Evolutionary conservation across 2,888 invertebrate genomes (phyloP).

Genomic region (Lepidocyrtoides sp.): DNA sequence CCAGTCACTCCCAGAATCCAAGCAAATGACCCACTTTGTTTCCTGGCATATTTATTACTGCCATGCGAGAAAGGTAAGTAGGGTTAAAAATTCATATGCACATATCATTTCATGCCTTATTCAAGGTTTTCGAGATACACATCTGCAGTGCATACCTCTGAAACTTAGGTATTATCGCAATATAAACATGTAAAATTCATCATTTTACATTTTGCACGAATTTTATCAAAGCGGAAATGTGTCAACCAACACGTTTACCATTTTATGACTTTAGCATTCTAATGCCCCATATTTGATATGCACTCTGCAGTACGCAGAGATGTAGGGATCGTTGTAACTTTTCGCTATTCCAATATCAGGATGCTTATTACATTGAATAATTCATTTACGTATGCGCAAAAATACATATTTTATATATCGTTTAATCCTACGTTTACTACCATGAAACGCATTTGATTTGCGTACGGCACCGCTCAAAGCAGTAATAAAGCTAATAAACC

Average conservation of each 20-base stretch:
- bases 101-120: slow-evolving; percentile 5
- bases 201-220: background rate
- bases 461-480: too few relatives aligned
- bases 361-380: too few relatives aligned
- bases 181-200: background rate
- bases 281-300: background rate
- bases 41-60: background rate
- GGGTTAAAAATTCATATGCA: slow-evolving; percentile 2
- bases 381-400: too few relatives aligned
- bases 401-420: too few relatives aligned
- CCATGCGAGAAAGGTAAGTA: background rate
- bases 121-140: background rate
- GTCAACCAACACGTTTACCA: background rate
- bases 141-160: too few relatives aligned
- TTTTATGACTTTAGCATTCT: slow-evolving; percentile 36
- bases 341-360: too few relatives aligned
- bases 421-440: too few relatives aligned
- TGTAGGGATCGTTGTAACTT: too few relatives aligned
- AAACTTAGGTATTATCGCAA: background rate
- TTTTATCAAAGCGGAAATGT: background rate
- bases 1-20: background rate
- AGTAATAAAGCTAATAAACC: too few relatives aligned
- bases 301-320: too few relatives aligned
- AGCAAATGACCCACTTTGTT: slow-evolving; percentile 11
- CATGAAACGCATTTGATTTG: too few relatives aligned